Evolutionary conservation across 1,140 invertebrate species (phyloP), one percentile per base, ranked within the genome.

Genomic region (Lepidurus arcticus): DNA sequence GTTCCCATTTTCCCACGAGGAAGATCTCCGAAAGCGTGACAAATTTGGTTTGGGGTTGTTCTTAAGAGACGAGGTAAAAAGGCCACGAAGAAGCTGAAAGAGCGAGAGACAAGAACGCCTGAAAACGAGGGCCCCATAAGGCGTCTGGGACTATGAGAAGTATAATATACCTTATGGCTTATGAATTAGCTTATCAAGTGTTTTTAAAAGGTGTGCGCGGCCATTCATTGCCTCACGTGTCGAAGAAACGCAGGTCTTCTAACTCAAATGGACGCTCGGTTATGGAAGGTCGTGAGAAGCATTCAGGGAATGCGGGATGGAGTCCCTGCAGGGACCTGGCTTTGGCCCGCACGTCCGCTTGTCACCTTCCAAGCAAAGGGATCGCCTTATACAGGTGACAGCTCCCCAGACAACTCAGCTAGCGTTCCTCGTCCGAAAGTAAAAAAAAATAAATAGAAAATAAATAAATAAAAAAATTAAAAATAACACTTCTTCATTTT

Each of bases 181-280:
- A 65, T 65, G 53, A 65, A 65, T 65, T 65, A 65, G 53, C 53
- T 65, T 65, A 65, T 65, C 53, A 65, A 65, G 53, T 65, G 53
- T 65, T 65, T 65, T 65, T 65, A 65, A 65, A 65, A 65, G 53
- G 53, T 65, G 53, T 65, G 53, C 53, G n/a, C 53, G 9, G 21
- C 53, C 53, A 65, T 65, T 65, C 53, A 65, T 65, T 65, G 53
- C 53, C 53, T 65, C 53, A 65, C 53, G 53, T 65, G 53, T 65
- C 53, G 53, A 65, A 65, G 53, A 65, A 65, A 65, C 53, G 53
- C 53, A 65, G 53, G 53, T 65, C 53, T 65, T 65, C 53, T 65
- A 13, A 65, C 53, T 65, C 53, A 13, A 65, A 65, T 13, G 53
- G 53, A 65, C 53, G 53, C 53, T 65, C 21, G 53, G 53, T 65